Evolutionary conservation across 2,113 vertebrate genomes (phyloP), one percentile per base, ranked within the genome.

Genomic region (Peromyscus polionotus): DNA sequence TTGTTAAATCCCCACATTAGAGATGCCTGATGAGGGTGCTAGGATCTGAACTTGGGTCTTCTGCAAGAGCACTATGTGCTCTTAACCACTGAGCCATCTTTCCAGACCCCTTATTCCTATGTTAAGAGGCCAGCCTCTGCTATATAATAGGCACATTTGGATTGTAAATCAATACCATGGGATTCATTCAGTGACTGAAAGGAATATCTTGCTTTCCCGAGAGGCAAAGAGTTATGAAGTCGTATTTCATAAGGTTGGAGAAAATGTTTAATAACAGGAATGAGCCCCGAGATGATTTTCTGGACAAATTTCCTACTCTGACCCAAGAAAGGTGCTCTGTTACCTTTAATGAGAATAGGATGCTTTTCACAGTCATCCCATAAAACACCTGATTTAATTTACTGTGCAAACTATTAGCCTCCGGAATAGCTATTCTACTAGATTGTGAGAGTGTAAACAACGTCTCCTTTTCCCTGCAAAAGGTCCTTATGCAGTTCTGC

Each of bases 211-310:
- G 33, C 57, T 92, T 95, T 68, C 36, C 88, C 81, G 36, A 31
- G 79, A 79, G 59, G 73, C 12, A 80, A 45, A 91, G 76, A 91
- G 76, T 91, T 90, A 26, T 11, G 57, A 24, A 91, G 75, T 79
- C 39, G 24, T 22, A 17, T 81, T 87, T 19, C 22, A 88, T 16
- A 59, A 17, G 42, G 45, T 70, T 91, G 65, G 36, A 91, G 67
- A 75, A 90, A 87, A 45, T 73, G 20, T 84, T 95, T 91, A 91
- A 70, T 91, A 73, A 90, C n/a, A n/a, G n/a, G 7, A 90, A 39
- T 6, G 33, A 85, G 12, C 57, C 51, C 51, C 84, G 81, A 70
- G n/a, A 91, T 65, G 19, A 93, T 95, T 65, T 88, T 85, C 45
- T 54, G 28, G 42, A 85, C 13, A 84, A 90, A 93, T 33, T 83